A percentile compares a stretch with the other conserved stretches of the same genome.
phyloP scores from a whole-genome alignment of 2,797 vertebrate genomes.

The Rhinophrynus dorsalis region DNA sequence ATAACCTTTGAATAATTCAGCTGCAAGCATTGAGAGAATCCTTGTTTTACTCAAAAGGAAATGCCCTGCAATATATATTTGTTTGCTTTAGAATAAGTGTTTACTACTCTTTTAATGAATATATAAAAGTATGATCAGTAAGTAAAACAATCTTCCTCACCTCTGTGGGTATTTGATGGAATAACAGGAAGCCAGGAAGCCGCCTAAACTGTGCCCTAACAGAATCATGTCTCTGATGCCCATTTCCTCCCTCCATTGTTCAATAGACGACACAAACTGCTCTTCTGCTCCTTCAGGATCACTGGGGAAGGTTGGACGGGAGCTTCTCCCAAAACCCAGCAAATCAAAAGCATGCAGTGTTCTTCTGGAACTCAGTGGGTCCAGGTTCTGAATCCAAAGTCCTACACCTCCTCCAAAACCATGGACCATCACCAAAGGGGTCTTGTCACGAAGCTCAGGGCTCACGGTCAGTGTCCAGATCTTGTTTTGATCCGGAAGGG shows the following conservation, averaged over 20 bases:
- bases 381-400: constrained; percentile 87
- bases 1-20: no score
- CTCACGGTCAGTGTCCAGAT: constrained; percentile 86
- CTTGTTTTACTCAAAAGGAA: no score
- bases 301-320: constrained; percentile 77
- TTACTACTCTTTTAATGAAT: no score
- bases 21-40: no score
- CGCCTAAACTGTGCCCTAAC: constrained; percentile 81
- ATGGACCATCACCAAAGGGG: constrained; percentile 88
- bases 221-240: constrained; percentile 82
- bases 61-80: no score
- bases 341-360: constrained; percentile 82
- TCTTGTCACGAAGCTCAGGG: constrained; percentile 60
- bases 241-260: constrained; percentile 76
- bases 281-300: constrained; percentile 80
- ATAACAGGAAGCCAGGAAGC: constrained; percentile 81
- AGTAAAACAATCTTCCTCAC: constrained; percentile 64
- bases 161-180: constrained; percentile 81
- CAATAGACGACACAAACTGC: constrained; percentile 70
- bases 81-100: no score
- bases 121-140: no score
- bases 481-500: constrained; percentile 78
- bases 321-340: constrained; percentile 87
- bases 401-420: constrained; percentile 89
- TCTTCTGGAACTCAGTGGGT: constrained; percentile 70